These are phyloP conservation scores for Pardalotus punctatus DNA, from an alignment of 2,113 vertebrate genomes.

Conservation along the genomic window DNA sequence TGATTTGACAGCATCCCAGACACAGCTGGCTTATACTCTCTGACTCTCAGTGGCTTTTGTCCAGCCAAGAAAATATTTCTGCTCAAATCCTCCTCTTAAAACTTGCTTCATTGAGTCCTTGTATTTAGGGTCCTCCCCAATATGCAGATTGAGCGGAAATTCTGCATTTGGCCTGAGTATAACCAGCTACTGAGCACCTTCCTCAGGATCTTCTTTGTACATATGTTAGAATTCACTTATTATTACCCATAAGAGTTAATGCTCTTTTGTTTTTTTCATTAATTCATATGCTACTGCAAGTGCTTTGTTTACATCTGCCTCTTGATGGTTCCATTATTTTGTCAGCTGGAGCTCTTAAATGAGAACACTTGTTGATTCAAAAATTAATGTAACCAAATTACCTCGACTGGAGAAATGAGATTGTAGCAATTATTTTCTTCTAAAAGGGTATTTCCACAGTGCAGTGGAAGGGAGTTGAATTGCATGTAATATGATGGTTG, in stretches of 20 bases:
- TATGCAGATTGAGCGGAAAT: neutral
- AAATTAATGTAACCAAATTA: neutral
- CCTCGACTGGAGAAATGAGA: neutral
- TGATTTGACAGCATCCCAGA: neutral
- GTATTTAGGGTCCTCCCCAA: neutral
- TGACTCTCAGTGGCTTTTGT: neutral
- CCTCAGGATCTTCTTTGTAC: neutral
- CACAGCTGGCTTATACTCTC: neutral
- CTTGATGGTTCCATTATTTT: slow-evolving; percentile 1
- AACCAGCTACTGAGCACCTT: neutral
- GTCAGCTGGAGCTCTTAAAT: neutral
- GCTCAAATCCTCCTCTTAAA: neutral
- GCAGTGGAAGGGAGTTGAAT: neutral
- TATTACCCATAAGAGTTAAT: neutral
- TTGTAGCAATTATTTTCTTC: neutral
- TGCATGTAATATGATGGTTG: fast-evolving
- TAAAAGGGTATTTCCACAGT: neutral
- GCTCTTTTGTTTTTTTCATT: neutral
- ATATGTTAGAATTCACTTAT: neutral
- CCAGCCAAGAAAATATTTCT: neutral
- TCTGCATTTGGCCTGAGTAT: neutral
- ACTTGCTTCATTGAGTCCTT: neutral
- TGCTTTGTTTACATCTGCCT: slow-evolving; percentile 18
- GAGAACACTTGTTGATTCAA: neutral
- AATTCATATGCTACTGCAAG: neutral